phyloP scores from a whole-genome alignment of 2,888 invertebrate genomes.

The Parnassius smintheus region DNA sequence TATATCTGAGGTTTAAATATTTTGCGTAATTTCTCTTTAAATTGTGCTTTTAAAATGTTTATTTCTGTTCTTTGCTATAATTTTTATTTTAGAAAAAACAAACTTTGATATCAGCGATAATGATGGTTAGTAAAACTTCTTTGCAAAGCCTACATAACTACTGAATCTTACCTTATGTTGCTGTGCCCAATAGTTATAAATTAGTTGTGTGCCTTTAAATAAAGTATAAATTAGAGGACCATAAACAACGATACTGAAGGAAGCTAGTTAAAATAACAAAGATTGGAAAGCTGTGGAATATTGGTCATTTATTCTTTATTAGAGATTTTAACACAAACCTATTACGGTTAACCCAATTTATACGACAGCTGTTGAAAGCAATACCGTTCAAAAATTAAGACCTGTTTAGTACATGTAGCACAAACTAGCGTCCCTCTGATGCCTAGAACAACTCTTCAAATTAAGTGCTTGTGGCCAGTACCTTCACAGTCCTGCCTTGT shows the following conservation, averaged over 20 bases:
- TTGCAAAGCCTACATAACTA: too few relatives aligned
- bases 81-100: too few relatives aligned
- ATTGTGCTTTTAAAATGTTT: not conserved
- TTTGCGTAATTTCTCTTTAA: slow-evolving; percentile 1
- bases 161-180: too few relatives aligned
- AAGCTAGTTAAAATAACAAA: too few relatives aligned
- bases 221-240: too few relatives aligned
- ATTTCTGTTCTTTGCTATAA: not conserved
- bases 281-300: too few relatives aligned
- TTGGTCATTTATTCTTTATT: not conserved
- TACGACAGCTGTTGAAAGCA: slow-evolving; percentile 20
- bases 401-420: slow-evolving; percentile 26
- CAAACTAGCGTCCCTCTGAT: slow-evolving; percentile 30
- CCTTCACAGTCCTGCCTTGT: slow-evolving; percentile 67
- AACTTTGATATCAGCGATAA: too few relatives aligned
- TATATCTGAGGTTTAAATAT: not conserved
- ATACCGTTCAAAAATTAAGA: slow-evolving; percentile 29
- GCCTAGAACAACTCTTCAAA: slow-evolving; percentile 36
- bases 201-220: too few relatives aligned
- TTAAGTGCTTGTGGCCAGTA: slow-evolving; percentile 51
- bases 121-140: too few relatives aligned
- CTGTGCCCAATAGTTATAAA: too few relatives aligned
- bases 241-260: too few relatives aligned
- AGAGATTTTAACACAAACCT: not conserved
- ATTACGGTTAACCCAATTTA: not conserved